These are phyloP conservation scores for Thysanoteuthis rhombus DNA, from an alignment of 2,888 invertebrate species.

Conservation along the genomic window DNA sequence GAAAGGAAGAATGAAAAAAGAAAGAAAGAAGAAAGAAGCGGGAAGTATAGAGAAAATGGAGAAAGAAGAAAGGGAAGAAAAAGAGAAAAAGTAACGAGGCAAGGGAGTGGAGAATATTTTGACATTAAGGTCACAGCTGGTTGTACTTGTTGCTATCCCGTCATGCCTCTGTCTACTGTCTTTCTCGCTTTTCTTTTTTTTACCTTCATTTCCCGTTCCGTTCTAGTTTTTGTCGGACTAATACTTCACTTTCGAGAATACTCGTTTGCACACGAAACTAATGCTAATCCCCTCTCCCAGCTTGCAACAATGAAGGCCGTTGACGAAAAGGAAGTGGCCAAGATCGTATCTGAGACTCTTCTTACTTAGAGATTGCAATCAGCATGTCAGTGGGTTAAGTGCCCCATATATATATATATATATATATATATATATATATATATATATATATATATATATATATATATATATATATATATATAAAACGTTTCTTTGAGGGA, in stretches of 20 bases:
- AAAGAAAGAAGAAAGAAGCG: too few species aligned
- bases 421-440: too few species aligned
- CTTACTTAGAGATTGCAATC: background rate
- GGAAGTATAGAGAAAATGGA: too few species aligned
- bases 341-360: background rate
- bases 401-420: background rate
- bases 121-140: background rate
- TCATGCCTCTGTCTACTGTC: background rate
- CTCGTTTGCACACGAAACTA: background rate
- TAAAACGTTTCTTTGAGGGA: too few species aligned
- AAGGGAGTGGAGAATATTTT: too few species aligned
- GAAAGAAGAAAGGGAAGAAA: background rate
- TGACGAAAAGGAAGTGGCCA: background rate
- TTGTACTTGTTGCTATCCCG: background rate
- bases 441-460: too few species aligned
- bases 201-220: background rate
- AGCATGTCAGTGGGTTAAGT: background rate
- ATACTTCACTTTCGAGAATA: background rate
- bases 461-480: too few species aligned
- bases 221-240: background rate
- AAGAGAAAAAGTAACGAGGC: background rate
- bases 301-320: background rate
- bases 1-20: too few species aligned
- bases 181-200: background rate
- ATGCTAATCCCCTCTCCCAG: background rate